Evolutionary conservation across 1,140 invertebrate genomes (phyloP).

Genomic region (Micrasema minimum): DNA sequence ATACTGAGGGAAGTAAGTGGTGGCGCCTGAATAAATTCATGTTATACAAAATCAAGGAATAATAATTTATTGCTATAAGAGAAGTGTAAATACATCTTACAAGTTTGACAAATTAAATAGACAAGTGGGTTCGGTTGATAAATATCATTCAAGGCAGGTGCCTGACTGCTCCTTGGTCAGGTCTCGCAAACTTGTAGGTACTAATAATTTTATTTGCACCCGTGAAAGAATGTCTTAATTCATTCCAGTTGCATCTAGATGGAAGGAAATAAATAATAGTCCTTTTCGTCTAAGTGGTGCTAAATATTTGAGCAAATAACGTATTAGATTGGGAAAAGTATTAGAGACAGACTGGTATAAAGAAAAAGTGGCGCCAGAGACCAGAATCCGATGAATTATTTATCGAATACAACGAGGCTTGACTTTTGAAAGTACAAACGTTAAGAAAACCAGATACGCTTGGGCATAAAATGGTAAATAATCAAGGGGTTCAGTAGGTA

Average conservation of each 20-base stretch:
- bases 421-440: not conserved
- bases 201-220: too few species aligned
- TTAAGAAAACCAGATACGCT: not conserved
- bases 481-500: too few species aligned
- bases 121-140: constrained; percentile 1
- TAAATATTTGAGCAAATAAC: too few species aligned
- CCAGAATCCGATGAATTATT: constrained; percentile 13
- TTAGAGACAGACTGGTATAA: constrained; percentile 13
- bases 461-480: too few species aligned
- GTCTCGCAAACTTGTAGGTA: not conserved
- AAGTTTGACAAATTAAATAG: constrained; percentile 28
- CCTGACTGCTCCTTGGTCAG: not conserved
- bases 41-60: too few species aligned
- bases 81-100: constrained; percentile 11
- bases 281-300: too few species aligned
- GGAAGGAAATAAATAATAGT: too few species aligned
- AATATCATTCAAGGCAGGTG: not conserved
- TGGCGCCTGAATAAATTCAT: too few species aligned
- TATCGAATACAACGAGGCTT: constrained; percentile 3
- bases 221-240: too few species aligned
- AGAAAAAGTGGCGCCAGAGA: constrained; percentile 15
- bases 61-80: not conserved
- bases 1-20: too few species aligned
- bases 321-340: not conserved
- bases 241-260: too few species aligned